These are phyloP conservation scores for Neoseiulus cucumeris DNA, from an alignment of 1,140 invertebrate genomes.

Conservation along the genomic window DNA sequence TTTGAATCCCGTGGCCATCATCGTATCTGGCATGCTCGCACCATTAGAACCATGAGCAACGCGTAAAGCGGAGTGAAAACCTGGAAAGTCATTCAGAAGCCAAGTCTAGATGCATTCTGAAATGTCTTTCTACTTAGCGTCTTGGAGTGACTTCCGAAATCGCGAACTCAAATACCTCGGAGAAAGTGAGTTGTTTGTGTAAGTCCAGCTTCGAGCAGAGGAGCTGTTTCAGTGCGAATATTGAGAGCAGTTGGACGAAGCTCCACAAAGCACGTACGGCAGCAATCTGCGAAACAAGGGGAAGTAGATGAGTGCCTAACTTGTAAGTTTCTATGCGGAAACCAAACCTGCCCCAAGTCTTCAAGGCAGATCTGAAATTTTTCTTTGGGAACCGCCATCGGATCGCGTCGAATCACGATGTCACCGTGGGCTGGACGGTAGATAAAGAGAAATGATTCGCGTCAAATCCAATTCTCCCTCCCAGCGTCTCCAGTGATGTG, in stretches of 20 bases:
- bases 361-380: background rate
- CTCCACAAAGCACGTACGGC: slow-evolving; percentile 63
- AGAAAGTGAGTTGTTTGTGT: slow-evolving; percentile 56
- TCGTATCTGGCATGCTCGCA: slow-evolving; percentile 72
- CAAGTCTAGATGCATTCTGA: background rate
- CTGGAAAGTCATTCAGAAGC: slow-evolving; percentile 22
- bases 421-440: too few species aligned
- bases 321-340: background rate
- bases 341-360: background rate
- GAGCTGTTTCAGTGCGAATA: slow-evolving; percentile 79
- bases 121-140: too few species aligned
- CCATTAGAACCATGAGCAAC: slow-evolving; percentile 62
- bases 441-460: too few species aligned
- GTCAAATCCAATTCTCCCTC: too few species aligned
- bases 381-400: too few species aligned
- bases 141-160: background rate
- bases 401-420: too few species aligned
- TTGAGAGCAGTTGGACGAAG: slow-evolving; percentile 52
- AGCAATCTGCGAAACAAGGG: slow-evolving; percentile 30
- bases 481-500: too few species aligned
- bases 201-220: slow-evolving; percentile 67
- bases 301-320: too few species aligned
- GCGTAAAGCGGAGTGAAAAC: slow-evolving; percentile 55
- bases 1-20: too few species aligned
- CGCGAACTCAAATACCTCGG: slow-evolving; percentile 48